These are phyloP conservation scores for Panurus biarmicus DNA, from an alignment of 2,113 vertebrate species.

Conservation along the genomic window DNA sequence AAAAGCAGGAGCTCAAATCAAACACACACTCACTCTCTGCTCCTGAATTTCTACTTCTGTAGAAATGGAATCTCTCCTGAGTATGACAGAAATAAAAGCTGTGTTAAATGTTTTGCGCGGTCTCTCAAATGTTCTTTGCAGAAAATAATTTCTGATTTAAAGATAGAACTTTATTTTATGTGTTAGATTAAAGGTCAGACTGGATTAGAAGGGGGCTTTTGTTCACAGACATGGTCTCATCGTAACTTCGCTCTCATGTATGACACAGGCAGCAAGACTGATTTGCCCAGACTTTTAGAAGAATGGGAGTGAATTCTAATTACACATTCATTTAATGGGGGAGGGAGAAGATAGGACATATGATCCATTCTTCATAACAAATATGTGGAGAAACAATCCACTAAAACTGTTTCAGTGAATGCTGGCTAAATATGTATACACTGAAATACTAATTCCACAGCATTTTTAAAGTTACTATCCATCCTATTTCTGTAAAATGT, in stretches of 20 bases:
- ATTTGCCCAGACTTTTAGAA: neutral
- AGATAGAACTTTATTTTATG: neutral
- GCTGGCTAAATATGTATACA: conserved; percentile 24
- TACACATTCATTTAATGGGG: neutral
- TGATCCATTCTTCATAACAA: neutral
- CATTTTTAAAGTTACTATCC: neutral
- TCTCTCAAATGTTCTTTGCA: neutral
- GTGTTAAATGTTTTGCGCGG: neutral
- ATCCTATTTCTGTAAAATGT: conserved; percentile 4
- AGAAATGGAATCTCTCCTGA: neutral
- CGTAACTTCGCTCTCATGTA: neutral
- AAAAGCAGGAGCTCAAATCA: neutral
- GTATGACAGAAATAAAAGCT: neutral
- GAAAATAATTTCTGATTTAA: neutral
- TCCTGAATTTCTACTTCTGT: neutral
- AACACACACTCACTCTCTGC: no score
- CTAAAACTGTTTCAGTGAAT: neutral
- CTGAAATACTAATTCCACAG: neutral
- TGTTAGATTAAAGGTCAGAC: neutral
- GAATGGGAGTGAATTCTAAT: neutral
- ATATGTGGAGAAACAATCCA: neutral
- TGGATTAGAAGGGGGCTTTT: neutral
- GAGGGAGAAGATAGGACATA: neutral
- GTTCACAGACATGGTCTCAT: neutral
- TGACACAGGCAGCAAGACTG: neutral